These are phyloP conservation scores for Mus spretus DNA, from an alignment of 2,797 vertebrate genomes.

Conservation along the genomic window DNA sequence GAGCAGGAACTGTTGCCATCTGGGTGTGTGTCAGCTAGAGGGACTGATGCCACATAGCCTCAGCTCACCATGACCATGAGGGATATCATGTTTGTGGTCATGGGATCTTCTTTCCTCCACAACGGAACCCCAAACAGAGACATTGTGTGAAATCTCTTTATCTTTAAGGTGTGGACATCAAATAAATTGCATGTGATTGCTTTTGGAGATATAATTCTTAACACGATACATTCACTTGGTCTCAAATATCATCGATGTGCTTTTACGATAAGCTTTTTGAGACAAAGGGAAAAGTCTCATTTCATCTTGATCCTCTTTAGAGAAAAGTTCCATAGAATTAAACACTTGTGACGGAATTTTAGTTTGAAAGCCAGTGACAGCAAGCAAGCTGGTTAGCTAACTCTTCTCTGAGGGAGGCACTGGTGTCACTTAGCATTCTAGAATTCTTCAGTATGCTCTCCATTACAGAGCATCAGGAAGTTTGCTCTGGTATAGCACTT, in stretches of 20 bases:
- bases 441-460: conserved; percentile 31
- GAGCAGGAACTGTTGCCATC: not conserved
- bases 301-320: conserved; percentile 51
- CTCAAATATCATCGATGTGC: not conserved
- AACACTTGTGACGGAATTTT: conserved; percentile 66
- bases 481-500: not conserved
- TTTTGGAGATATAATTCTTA: conserved; percentile 20
- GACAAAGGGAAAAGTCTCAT: conserved; percentile 25
- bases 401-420: conserved; percentile 42
- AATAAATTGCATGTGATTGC: not conserved
- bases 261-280: conserved; percentile 56
- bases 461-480: not conserved
- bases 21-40: not conserved
- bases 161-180: conserved; percentile 31
- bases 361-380: conserved; percentile 64
- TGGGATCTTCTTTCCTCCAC: not conserved
- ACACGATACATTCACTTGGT: conserved; percentile 28
- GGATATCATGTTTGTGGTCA: not conserved
- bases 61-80: not conserved
- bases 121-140: conserved; percentile 24
- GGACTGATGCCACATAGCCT: not conserved
- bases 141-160: conserved; percentile 25
- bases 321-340: conserved; percentile 49
- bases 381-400: conserved; percentile 65
- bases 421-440: conserved; percentile 24